A percentile compares a stretch with the other conserved stretches of the same genome.
phyloP scores from a whole-genome alignment of 2,797 vertebrate species.

The Lepus oiostolus region DNA sequence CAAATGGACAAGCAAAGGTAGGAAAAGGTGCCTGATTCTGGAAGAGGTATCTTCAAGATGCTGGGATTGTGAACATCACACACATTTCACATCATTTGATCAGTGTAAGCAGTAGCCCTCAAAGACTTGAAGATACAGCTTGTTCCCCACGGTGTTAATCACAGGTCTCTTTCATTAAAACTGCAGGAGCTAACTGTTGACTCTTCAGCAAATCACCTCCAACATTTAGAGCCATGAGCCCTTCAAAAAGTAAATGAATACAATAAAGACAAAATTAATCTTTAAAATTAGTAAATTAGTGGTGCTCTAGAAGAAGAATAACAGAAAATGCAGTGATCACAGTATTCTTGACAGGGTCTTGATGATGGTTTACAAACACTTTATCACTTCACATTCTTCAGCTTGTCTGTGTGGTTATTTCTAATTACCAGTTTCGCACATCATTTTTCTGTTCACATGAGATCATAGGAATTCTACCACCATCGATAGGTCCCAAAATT shows the following conservation, averaged over 20 bases:
- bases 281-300: slow-evolving; percentile 26
- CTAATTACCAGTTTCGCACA: neutral
- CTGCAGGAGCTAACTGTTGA: neutral
- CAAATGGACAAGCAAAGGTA: neutral
- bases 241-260: neutral
- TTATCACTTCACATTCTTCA: neutral
- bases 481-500: neutral
- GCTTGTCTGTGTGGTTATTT: neutral
- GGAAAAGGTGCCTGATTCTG: neutral
- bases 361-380: neutral
- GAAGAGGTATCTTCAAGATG: neutral
- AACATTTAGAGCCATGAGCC: neutral
- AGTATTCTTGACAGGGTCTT: neutral
- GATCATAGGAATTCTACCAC: neutral
- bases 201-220: neutral
- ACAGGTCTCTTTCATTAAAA: slow-evolving; percentile 20
- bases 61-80: neutral
- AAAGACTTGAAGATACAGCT: neutral
- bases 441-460: slow-evolving; percentile 42
- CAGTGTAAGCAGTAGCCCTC: neutral
- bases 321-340: neutral
- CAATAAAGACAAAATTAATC: slow-evolving; percentile 7
- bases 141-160: neutral
- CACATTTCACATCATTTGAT: neutral
- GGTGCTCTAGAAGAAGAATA: neutral